A percentile compares a stretch with the other conserved stretches of the same genome.
Evolutionary conservation across 2,888 invertebrate genomes (phyloP).

Genomic region (Helicoverpa assulta): DNA sequence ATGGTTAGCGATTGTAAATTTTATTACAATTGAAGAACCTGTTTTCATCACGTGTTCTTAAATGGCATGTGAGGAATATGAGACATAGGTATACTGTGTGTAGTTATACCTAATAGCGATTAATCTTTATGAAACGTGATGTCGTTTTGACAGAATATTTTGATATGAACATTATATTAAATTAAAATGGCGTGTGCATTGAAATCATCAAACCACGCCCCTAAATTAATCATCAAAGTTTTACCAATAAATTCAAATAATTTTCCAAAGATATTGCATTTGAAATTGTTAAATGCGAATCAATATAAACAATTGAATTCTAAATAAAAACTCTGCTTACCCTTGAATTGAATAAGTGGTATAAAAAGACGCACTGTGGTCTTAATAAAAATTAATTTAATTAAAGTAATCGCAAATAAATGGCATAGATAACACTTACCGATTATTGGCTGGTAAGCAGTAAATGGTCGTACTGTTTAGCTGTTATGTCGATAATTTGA

Average conservation of each 20-base stretch:
- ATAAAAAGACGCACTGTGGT: slow-evolving; percentile 15
- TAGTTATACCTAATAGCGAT: slow-evolving; percentile 19
- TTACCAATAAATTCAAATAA: neutral
- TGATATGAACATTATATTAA: neutral
- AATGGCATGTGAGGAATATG: slow-evolving; percentile 8
- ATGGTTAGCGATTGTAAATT: slow-evolving; percentile 44
- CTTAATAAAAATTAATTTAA: slow-evolving; percentile 30
- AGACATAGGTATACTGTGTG: neutral
- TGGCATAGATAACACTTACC: slow-evolving; percentile 17
- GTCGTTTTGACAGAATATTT: slow-evolving; percentile 15
- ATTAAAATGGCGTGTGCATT: no score
- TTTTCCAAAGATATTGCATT: slow-evolving; percentile 9
- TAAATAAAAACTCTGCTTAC: slow-evolving; percentile 2
- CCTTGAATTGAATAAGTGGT: slow-evolving; percentile 9
- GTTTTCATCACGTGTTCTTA: slow-evolving; percentile 35
- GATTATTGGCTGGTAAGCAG: slow-evolving; percentile 24
- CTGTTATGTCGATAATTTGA: slow-evolving; percentile 38
- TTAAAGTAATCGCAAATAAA: slow-evolving; percentile 27
- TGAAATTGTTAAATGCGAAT: neutral
- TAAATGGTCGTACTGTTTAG: slow-evolving; percentile 34
- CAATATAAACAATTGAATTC: slow-evolving; percentile 3
- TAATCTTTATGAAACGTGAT: slow-evolving; percentile 11
- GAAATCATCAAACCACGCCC: no score
- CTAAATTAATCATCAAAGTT: neutral
- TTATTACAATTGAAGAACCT: slow-evolving; percentile 50